Base-by-base conservation (phyloP, 2,797 vertebrate species). In the Gambusia yucatana region DNA sequence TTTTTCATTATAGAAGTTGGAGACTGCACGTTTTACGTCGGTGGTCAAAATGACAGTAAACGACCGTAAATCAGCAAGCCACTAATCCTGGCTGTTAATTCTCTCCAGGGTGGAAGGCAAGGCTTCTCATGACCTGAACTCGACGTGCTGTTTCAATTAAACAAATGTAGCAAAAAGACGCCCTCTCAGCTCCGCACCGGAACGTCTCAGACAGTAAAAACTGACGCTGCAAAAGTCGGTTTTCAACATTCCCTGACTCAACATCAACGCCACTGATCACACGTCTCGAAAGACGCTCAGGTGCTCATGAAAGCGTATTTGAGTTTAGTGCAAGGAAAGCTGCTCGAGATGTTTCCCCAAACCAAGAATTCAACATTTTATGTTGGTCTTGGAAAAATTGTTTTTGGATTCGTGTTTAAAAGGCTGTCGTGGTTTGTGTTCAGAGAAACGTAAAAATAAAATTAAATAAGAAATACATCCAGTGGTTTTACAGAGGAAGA, bases 1-100 rank as follows among this genome's bases (percentile, higher is more conserved):
- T 72, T 86, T 88, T 76, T 74, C 22, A 57, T 72, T 52, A 44
- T 82, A 67, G 75, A 84, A 83, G 28, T 61, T 73, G 75, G 28
- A 78, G 71, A 61, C 75, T 79, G 76, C 70, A 61, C 33, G 48
- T 46, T 87, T 52, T 50, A 81, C 30, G 6, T 1, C 67, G 44
- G 59, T 73, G 75, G 70, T 57, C 30, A 4, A 44, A 84, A 57
- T 63, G 47, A 78, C 72, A 73, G 70, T 2, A 6, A 2, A 81
- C 41, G 3, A 6, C 6, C 10, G 2, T 84, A 83, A 83, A 78
- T 81, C 36, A 83, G 61, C 57, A 57, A 76, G 1, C 30, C 10
- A 13, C 75, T 67, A 79, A 78, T 83, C 7, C 16, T 28, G 75
- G 11, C 77, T 77, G 76, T 85, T 22, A 80, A 83, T 77, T 50